Base-by-base conservation (phyloP, 2,113 vertebrate genomes). In the Rhodinocichla rosea region DNA sequence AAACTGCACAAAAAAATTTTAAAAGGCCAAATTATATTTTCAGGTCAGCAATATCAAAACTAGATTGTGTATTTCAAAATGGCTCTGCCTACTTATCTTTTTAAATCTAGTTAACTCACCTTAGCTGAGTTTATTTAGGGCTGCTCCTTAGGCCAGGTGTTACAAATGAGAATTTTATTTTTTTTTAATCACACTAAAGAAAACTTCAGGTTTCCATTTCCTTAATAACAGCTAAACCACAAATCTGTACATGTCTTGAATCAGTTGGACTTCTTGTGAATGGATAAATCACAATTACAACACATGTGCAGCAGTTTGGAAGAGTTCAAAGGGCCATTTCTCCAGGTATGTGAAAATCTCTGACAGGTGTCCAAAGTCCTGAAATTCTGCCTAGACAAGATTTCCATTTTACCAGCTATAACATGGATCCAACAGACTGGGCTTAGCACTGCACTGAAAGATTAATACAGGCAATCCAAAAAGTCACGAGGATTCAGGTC, bases 391-490 rank as follows among this genome's bases (percentile, higher is more conserved):
- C 27, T 55, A 64, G 15, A 74, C 22, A 44, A 85, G 33, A 71
- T 33, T 87, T 87, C 30, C 14, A 22, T 90, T 91, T 95, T 77
- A 60, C 24, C 5, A 3, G 23, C 56, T 76, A 81, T 49, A 87
- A 32, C 33, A 39, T 22, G 15, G 28, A 94, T 71, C 62, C 45
- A 62, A 87, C 28, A 94, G 81, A 68, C 5, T 71, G 14, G 32
- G n/a, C 56, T 80, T 70, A 94, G 35, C 70, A 35, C 30, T 42
- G 33, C 64, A 63, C 70, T 84, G 50, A 92, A 94, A 95, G 52
- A 90, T 94, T 94, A 90, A 96, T 83, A 73, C 9, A 52, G 17
- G 21, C 23, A 89, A 83, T 87, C 92, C 77, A 84, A 90, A 70
- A 74, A 87, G 28, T 82, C 47, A 10, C 56, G 44, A 84, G 37